These are phyloP conservation scores for Hypomesus transpacificus DNA, from an alignment of 2,113 vertebrate species.

Conservation along the genomic window DNA sequence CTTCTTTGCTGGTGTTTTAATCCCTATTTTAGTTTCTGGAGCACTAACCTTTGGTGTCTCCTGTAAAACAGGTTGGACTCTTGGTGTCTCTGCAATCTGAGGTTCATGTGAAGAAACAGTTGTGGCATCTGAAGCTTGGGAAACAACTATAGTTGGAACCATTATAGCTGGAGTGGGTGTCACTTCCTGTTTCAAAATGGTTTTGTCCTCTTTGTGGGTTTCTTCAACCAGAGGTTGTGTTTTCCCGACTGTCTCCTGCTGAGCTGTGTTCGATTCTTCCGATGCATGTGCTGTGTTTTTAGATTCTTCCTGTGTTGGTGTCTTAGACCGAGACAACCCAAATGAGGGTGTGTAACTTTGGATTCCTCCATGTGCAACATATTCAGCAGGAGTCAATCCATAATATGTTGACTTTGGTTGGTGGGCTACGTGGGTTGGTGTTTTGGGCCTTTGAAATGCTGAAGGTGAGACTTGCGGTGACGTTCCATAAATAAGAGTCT, in stretches of 20 bases:
- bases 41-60: slow-evolving; percentile 41
- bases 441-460: slow-evolving; percentile 62
- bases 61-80: slow-evolving; percentile 19
- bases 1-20: slow-evolving; percentile 22
- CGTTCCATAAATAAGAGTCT: slow-evolving; percentile 57
- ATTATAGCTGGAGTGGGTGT: slow-evolving; percentile 12
- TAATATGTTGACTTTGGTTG: slow-evolving; percentile 65
- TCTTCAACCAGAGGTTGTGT: slow-evolving; percentile 30
- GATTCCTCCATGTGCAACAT: slow-evolving; percentile 71
- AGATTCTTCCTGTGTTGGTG: slow-evolving; percentile 31
- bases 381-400: slow-evolving; percentile 71
- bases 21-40: slow-evolving; percentile 24
- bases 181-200: slow-evolving; percentile 10
- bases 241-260: slow-evolving; percentile 22
- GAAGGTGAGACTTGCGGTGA: slow-evolving; percentile 40
- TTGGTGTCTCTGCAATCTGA: slow-evolving; percentile 19
- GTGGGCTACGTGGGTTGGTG: slow-evolving; percentile 51
- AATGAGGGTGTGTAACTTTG: slow-evolving; percentile 61
- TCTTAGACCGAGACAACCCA: slow-evolving; percentile 45
- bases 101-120: slow-evolving; percentile 23
- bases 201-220: slow-evolving; percentile 25
- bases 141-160: slow-evolving; percentile 48
- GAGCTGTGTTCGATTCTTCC: slow-evolving; percentile 21
- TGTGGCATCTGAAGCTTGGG: slow-evolving; percentile 42
- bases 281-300: slow-evolving; percentile 31